Evolutionary conservation across 2,113 vertebrate genomes (phyloP).

Genomic region (Leptobrachium leishanense): DNA sequence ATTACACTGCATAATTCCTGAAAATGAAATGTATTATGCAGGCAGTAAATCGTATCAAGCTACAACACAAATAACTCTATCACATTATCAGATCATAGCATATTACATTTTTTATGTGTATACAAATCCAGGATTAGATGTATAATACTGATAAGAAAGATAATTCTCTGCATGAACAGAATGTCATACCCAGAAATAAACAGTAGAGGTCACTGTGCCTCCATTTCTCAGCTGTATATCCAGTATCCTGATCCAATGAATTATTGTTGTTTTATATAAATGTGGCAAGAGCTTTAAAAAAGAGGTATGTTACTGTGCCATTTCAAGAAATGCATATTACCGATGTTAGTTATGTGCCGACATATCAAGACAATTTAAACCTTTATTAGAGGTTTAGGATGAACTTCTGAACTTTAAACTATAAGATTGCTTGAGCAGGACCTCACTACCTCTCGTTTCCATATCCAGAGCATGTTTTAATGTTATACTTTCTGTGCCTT

Average conservation of each 20-base stretch:
- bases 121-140: background rate
- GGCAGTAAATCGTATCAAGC: constrained; percentile 16
- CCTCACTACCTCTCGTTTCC: too few species aligned
- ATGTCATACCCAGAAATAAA: background rate
- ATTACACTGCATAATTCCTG: constrained; percentile 33
- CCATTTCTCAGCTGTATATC: background rate
- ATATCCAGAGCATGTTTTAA: too few species aligned
- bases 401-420: too few species aligned
- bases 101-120: constrained; percentile 4
- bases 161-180: background rate
- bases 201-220: constrained; percentile 39
- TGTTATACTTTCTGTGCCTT: too few species aligned
- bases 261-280: background rate
- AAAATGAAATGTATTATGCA: constrained; percentile 10
- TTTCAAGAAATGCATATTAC: too few species aligned
- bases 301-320: background rate
- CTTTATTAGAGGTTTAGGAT: too few species aligned
- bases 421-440: too few species aligned
- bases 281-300: background rate
- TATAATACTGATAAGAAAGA: background rate
- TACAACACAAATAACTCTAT: constrained; percentile 11
- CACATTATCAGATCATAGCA: constrained; percentile 1
- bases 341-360: background rate
- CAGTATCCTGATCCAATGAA: background rate
- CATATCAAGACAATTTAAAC: background rate